Percentiles rank a stretch among this genome's conserved stretches.
phyloP scores from a whole-genome alignment of 92 coral and sea anemone genomes.

The Epizoanthus stellaris region DNA sequence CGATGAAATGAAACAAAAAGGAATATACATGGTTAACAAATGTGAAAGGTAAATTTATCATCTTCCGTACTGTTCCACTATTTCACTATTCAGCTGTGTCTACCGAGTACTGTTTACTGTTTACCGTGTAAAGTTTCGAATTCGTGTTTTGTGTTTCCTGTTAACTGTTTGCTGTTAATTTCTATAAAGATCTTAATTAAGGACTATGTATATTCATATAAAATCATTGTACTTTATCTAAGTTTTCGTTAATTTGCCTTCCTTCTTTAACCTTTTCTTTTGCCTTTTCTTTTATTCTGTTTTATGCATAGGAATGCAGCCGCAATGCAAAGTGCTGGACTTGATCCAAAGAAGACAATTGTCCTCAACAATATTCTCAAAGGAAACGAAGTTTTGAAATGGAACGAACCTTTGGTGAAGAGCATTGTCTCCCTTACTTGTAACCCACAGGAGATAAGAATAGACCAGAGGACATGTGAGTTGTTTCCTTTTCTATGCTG shows the following conservation, averaged over 20 bases:
- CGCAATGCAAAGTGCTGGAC: conserved; percentile 13
- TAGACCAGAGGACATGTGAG: conserved; percentile 21
- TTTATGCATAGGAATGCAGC: conserved; percentile 9
- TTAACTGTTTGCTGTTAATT: no score
- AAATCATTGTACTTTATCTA: no score
- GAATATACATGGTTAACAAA: conserved; percentile 16
- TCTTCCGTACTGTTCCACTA: neutral
- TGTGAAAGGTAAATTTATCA: conserved; percentile 30
- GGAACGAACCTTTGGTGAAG: conserved; percentile 1
- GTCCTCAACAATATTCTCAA: conserved; percentile 25
- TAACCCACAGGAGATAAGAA: neutral
- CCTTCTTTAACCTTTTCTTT: neutral
- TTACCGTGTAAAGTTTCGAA: no score
- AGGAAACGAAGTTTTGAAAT: conserved; percentile 2
- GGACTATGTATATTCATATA: no score
- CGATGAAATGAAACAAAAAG: conserved; percentile 27
- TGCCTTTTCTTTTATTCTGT: neutral
- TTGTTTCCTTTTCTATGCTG: neutral
- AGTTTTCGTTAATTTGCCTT: neutral
- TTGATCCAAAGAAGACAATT: conserved; percentile 36
- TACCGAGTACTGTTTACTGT: no score
- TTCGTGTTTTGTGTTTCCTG: no score
- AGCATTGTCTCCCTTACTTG: conserved; percentile 27
- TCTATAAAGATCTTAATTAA: no score
- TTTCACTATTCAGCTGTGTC: no score